phyloP scores from a whole-genome alignment of 2,797 vertebrate genomes.

The Hyperoplus lanceolatus region DNA sequence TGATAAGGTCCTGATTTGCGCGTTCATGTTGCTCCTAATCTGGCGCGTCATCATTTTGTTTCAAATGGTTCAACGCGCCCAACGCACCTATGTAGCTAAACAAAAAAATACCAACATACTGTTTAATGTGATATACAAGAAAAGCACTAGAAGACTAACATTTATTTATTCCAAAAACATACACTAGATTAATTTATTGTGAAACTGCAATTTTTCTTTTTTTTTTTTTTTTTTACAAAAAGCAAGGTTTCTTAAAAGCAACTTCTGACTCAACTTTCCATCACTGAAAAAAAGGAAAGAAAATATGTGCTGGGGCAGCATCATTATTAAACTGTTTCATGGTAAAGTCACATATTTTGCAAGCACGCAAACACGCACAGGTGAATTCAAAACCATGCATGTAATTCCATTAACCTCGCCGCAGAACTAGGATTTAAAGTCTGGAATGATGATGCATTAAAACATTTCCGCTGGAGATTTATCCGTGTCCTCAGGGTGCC shows the following conservation, averaged over 20 bases:
- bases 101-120: too few relatives aligned
- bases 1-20: not conserved
- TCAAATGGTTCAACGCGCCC: too few relatives aligned
- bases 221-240: not conserved
- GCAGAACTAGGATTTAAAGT: not conserved
- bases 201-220: too few relatives aligned
- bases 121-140: too few relatives aligned
- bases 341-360: not conserved
- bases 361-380: not conserved
- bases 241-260: not conserved
- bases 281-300: not conserved
- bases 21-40: too few relatives aligned
- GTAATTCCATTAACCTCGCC: not conserved
- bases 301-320: not conserved
- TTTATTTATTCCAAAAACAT: too few relatives aligned
- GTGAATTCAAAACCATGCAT: not conserved
- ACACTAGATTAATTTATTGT: too few relatives aligned
- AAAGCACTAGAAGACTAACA: too few relatives aligned
- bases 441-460: not conserved
- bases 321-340: not conserved
- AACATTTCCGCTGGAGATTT: not conserved
- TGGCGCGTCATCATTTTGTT: too few relatives aligned
- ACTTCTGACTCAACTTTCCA: constrained; percentile 2
- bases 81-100: too few relatives aligned
- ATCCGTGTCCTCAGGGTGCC: not conserved